Evolutionary conservation across 2,113 vertebrate species (phyloP), one percentile per base, ranked within the genome.

Genomic region (Gallinago jamesoni): DNA sequence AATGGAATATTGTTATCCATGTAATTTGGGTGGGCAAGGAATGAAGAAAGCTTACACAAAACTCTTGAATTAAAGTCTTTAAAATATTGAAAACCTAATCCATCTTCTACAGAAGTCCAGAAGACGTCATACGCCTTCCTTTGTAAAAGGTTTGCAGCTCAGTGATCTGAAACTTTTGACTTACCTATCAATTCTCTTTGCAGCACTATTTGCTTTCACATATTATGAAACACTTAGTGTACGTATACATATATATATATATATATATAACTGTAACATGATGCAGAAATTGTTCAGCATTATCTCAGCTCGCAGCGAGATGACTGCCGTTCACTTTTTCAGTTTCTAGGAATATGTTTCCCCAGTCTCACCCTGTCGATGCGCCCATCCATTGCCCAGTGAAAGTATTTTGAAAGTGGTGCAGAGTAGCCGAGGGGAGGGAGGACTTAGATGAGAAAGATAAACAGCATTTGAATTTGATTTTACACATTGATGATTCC

Each of bases 71-170:
- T 67, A 5, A 63, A 53, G 55, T 52, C 30, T 60, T 76, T 14
- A 82, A 79, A 63, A 50, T 82, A 43, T 19, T 19, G 39, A 60
- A 79, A 90, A 47, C 13, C 5, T 8, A 63, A 14, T 76, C 68
- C 14, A 2, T 80, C 23, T 39, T 93, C 31, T 76, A 0, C 0
- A 0, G 19, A 47, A 57, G 21, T 68, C 18, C 33, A 30, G 62
- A 43, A 83, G 50, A 28, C 2, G 4, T 78, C 3, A 11, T 19
- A 5, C 6, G 1, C 9, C 2, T 79, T 67, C 5, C 9, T 79
- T 6, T 79, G 14, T 52, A 31, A 52, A 47, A 73, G 25, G 66
- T 27, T 20, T 76, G 28, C 33, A 0, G 0, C 31, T 70, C 0
- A 0, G 56, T 47, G 55, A 31, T 67, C 41, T 94, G 52, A 67